A percentile compares a stretch with the other conserved stretches of the same genome.
These are phyloP conservation scores for Halocynthia aurantium DNA, from an alignment of 23 tunicate species.

Conservation along the genomic window DNA sequence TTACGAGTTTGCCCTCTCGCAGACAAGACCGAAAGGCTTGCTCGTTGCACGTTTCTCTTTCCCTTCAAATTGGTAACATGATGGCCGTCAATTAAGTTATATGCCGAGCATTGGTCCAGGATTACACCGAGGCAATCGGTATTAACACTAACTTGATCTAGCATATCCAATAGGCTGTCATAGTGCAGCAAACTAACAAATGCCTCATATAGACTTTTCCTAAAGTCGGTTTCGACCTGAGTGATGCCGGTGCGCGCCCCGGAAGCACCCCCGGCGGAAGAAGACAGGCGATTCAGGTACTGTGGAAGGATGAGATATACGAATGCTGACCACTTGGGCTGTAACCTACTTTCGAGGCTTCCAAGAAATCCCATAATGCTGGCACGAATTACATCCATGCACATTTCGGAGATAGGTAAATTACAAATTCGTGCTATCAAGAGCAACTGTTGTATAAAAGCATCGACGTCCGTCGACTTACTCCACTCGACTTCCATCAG, in stretches of 20 bases:
- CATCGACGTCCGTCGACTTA: slow-evolving; percentile 48
- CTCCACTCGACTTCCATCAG: slow-evolving; percentile 53
- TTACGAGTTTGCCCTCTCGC: not conserved
- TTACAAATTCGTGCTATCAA: slow-evolving; percentile 58
- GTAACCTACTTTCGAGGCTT: slow-evolving; percentile 8
- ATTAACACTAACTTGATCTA: slow-evolving; percentile 53
- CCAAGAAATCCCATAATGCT: slow-evolving; percentile 66
- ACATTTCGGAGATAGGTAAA: slow-evolving; percentile 26
- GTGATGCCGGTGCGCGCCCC: not conserved
- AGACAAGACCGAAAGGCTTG: slow-evolving; percentile 1
- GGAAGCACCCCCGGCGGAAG: not conserved
- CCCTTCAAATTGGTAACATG: slow-evolving; percentile 10
- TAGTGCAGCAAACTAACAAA: slow-evolving; percentile 23
- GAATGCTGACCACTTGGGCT: slow-evolving; percentile 63
- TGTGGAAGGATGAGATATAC: slow-evolving; percentile 50
- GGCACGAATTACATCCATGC: slow-evolving; percentile 36
- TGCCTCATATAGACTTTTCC: slow-evolving; percentile 30
- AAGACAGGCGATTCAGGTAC: slow-evolving; percentile 26
- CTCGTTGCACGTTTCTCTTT: slow-evolving; percentile 3
- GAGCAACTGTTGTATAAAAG: slow-evolving; percentile 52
- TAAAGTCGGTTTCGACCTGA: slow-evolving; percentile 18
- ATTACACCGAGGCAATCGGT: slow-evolving; percentile 40
- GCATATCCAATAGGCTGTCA: slow-evolving; percentile 50
- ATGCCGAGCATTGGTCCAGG: slow-evolving; percentile 31
- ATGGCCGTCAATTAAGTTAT: slow-evolving; percentile 16